phyloP scores from a whole-genome alignment of 2,797 vertebrate species.

The Chiloscyllium punctatum region DNA sequence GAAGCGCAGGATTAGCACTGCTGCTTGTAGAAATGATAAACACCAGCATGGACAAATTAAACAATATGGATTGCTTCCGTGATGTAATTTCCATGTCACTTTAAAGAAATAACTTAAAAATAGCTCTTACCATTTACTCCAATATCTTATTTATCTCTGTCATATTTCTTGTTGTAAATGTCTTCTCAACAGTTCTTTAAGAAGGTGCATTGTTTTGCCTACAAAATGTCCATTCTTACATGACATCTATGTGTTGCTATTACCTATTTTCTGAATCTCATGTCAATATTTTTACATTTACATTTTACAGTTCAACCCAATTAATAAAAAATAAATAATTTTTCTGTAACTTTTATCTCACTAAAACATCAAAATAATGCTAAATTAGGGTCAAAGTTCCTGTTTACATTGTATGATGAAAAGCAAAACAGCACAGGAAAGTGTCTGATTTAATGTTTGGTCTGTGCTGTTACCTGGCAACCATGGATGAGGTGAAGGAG shows the following conservation, averaged over 20 bases:
- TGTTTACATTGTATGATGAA: neutral
- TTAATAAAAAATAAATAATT: neutral
- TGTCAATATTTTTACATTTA: neutral
- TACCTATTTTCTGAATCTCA: neutral
- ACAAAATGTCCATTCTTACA: neutral
- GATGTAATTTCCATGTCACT: neutral
- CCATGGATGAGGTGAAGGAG: neutral
- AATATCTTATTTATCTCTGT: neutral
- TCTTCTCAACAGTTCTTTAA: neutral
- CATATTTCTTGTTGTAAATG: neutral
- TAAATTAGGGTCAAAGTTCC: neutral
- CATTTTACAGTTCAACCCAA: too few relatives aligned
- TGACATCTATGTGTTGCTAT: neutral
- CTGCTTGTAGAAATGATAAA: neutral
- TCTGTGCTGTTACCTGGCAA: neutral
- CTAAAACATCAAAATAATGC: neutral
- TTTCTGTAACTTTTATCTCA: neutral
- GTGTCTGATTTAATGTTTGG: neutral
- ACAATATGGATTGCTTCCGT: neutral
- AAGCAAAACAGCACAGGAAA: neutral
- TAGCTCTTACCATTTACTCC: neutral
- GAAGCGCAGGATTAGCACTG: neutral
- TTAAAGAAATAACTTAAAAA: neutral
- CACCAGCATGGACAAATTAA: neutral
- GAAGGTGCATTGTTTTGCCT: too few relatives aligned